These are phyloP conservation scores for Rhamnusium bicolor DNA, from an alignment of 2,888 invertebrate species.

Conservation along the genomic window DNA sequence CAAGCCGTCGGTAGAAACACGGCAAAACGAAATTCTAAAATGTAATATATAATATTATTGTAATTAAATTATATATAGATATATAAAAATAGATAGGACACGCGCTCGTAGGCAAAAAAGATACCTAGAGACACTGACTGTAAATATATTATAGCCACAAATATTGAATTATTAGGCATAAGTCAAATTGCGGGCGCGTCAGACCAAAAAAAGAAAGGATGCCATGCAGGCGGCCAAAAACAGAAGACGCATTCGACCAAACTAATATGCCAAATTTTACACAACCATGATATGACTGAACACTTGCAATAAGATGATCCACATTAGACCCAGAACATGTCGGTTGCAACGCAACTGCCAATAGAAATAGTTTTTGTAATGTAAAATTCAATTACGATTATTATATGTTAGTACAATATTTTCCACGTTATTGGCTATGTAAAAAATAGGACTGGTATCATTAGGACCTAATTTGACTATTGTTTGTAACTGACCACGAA, in stretches of 20 bases:
- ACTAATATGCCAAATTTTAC: not conserved
- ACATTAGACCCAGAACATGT: not conserved
- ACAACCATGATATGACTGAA: not conserved
- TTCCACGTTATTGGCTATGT: too few relatives aligned
- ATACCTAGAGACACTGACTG: constrained; percentile 63
- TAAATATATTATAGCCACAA: constrained; percentile 64
- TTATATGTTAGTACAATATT: too few relatives aligned
- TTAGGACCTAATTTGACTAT: too few relatives aligned
- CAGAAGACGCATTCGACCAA: constrained; percentile 20
- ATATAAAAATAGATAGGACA: constrained; percentile 66
- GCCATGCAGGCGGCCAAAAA: constrained; percentile 21
- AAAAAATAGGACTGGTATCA: too few relatives aligned
- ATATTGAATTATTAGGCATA: constrained; percentile 57
- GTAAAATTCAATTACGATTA: too few relatives aligned
- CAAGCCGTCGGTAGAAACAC: constrained; percentile 49
- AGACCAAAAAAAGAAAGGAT: constrained; percentile 36
- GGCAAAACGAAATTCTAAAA: constrained; percentile 72
- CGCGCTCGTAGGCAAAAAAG: constrained; percentile 68
- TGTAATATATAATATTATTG: constrained; percentile 68
- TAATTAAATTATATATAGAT: constrained; percentile 63
- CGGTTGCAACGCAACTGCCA: not conserved
- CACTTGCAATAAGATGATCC: not conserved
- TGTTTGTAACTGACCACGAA: too few relatives aligned
- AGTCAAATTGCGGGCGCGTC: constrained; percentile 54
- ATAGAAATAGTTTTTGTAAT: not conserved